These are phyloP conservation scores for Oncorhynchus keta DNA, from an alignment of 2,113 vertebrate genomes.

Conservation along the genomic window DNA sequence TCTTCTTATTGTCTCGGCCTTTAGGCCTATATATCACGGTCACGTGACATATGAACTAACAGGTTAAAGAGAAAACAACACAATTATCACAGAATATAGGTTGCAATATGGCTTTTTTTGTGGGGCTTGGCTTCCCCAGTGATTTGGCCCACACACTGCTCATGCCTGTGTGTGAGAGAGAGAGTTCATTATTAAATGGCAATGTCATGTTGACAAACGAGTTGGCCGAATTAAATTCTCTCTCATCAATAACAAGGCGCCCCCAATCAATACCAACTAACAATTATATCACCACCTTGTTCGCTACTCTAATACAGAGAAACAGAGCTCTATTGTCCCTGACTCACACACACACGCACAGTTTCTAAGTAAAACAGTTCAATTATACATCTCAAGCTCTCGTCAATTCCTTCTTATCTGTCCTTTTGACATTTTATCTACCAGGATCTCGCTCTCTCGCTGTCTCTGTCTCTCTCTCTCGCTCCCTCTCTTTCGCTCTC, in stretches of 20 bases:
- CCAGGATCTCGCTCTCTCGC: slow-evolving; percentile 9
- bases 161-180: slow-evolving; percentile 35
- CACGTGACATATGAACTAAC: too few species aligned
- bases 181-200: slow-evolving; percentile 77
- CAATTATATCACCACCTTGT: slow-evolving; percentile 73
- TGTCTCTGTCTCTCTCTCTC: not conserved
- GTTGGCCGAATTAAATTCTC: slow-evolving; percentile 78
- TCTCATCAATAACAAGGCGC: slow-evolving; percentile 75
- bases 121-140: too few species aligned
- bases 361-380: slow-evolving; percentile 26
- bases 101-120: too few species aligned
- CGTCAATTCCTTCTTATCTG: slow-evolving; percentile 24
- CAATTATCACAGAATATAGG: too few species aligned
- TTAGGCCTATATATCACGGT: too few species aligned
- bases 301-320: slow-evolving; percentile 19
- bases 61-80: too few species aligned
- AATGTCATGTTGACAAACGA: slow-evolving; percentile 79
- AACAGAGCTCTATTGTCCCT: slow-evolving; percentile 4
- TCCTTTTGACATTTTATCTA: slow-evolving; percentile 38
- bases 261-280: slow-evolving; percentile 74
- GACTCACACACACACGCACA: slow-evolving; percentile 20
- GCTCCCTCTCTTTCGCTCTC: not conserved
- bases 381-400: not conserved
- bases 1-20: too few species aligned
- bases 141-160: not conserved